Base-by-base conservation (phyloP, 2,113 vertebrate genomes). In the Nanorana parkeri region DNA sequence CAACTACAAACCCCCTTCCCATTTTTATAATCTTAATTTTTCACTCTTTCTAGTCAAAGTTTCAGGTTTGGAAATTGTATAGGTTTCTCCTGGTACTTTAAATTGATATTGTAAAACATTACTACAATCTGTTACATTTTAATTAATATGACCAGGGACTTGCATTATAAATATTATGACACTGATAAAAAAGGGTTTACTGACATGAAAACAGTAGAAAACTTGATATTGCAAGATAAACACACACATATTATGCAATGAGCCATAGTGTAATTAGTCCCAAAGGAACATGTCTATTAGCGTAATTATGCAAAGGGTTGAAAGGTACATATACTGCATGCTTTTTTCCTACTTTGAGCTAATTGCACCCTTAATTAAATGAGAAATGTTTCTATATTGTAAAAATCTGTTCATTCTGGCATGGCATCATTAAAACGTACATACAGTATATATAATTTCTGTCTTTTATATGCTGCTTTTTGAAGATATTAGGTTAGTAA, bases 231-330 rank as follows among this genome's bases (percentile, higher is more conserved):
- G 11, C 11, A 28, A 28, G 2, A 51, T 19, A 28, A 56, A 28
- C 19, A 17, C 55, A 56, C 21, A 68, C 20, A 36, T 29, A 75
- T 60, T 76, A 47, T 47, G 26, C 29, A 63, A 21, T 17, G 4
- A 63, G 16, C 20, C 32, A 24, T 63, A 17, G 20, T 60, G 29
- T 76, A 76, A 76, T 76, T 63, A 76, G 47, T 19, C 32, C 73
- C 73, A 47, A 17, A 63, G 73, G 58, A 47, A 23, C 17, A 47
- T n/a, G 63, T 76, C 73, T 23, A 76, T 76, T 76, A 76, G 73
- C 41, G 26, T 58, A 63, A 76, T 76, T 76, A 76, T 76, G 29
- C 73, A 76, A 63, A 32, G 51, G 56, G 73, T 47, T 63, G n/a
- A 51, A 36, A 76, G 73, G 73, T 76, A 19, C 56, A 61, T 47